phyloP scores from a whole-genome alignment of 2,888 invertebrate species.

The Meandrusa payeni region DNA sequence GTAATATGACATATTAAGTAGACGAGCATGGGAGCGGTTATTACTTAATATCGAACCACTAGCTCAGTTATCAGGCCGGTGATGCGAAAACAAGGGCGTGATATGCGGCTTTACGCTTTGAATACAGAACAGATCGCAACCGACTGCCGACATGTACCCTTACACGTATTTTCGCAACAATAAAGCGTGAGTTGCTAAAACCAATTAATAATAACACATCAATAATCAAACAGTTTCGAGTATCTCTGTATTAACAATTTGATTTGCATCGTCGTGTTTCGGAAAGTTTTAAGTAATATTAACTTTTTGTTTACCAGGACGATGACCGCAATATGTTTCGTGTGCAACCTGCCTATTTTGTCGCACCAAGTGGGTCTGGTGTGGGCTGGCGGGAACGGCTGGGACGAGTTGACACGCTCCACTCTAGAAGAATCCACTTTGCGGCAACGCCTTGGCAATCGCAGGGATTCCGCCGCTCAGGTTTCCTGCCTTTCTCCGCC shows the following conservation, averaged over 20 bases:
- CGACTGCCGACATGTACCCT: slow-evolving; percentile 51
- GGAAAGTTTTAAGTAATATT: background rate
- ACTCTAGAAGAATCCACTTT: slow-evolving; percentile 92
- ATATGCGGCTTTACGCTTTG: slow-evolving; percentile 57
- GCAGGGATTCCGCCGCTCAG: slow-evolving; percentile 95
- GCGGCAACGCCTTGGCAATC: slow-evolving; percentile 90
- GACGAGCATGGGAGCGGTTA: slow-evolving; percentile 68
- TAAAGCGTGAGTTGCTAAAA: slow-evolving; percentile 61
- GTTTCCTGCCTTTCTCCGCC: slow-evolving; percentile 92
- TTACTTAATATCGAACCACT: slow-evolving; percentile 63
- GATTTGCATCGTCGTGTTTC: no score
- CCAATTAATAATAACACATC: slow-evolving; percentile 6
- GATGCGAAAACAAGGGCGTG: slow-evolving; percentile 67
- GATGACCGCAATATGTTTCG: slow-evolving; percentile 97
- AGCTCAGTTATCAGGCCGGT: slow-evolving; percentile 67
- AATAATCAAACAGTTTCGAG: background rate
- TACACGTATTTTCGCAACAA: slow-evolving; percentile 64
- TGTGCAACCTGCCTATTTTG: slow-evolving; percentile 96
- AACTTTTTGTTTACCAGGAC: slow-evolving; percentile 83
- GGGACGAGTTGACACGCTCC: slow-evolving; percentile 95
- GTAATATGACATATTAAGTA: slow-evolving; percentile 53
- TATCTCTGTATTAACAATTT: no score
- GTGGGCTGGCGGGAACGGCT: slow-evolving; percentile 96
- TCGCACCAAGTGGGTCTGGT: slow-evolving; percentile 96
- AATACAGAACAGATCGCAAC: slow-evolving; percentile 38